Conservation (phyloP, 2,797 vertebrate genomes). For the Sternarchorhynchus goeldii region DNA sequence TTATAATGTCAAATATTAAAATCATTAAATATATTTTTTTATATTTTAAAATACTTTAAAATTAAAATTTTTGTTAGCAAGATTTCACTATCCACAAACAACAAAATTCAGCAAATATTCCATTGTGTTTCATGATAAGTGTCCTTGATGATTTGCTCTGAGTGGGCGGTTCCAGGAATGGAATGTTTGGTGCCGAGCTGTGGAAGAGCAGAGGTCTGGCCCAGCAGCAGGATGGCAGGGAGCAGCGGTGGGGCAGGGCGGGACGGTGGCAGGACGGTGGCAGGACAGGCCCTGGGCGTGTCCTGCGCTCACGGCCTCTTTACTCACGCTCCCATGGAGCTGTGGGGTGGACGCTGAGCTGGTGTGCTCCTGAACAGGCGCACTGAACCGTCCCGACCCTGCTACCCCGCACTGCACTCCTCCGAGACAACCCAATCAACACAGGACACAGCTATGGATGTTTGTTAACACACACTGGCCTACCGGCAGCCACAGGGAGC, state of each 20-base stretch:
- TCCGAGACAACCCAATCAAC: slow-evolving; percentile 62
- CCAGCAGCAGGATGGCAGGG: slow-evolving; percentile 41
- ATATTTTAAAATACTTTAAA: background rate
- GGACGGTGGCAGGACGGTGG: slow-evolving; percentile 35
- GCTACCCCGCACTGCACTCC: slow-evolving; percentile 64
- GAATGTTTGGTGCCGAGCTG: slow-evolving; percentile 47
- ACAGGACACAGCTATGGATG: slow-evolving; percentile 65
- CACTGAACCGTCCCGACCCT: slow-evolving; percentile 72
- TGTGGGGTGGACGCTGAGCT: slow-evolving; percentile 71
- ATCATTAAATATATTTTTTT: slow-evolving; percentile 15
- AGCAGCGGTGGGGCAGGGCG: slow-evolving; percentile 48
- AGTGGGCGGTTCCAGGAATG: background rate
- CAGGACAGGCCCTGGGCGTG: slow-evolving; percentile 63
- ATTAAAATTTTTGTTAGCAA: background rate
- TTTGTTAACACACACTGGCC: slow-evolving; percentile 64
- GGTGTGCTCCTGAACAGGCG: slow-evolving; percentile 62
- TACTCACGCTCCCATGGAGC: slow-evolving; percentile 74
- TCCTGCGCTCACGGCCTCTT: slow-evolving; percentile 66
- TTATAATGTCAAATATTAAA: slow-evolving; percentile 22
- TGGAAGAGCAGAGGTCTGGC: slow-evolving; percentile 34
- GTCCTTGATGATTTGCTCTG: background rate
- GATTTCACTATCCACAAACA: too few species aligned
- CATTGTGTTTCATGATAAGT: background rate
- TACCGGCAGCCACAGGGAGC: slow-evolving; percentile 56
- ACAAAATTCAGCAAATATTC: too few species aligned